A percentile compares a stretch with the other conserved stretches of the same genome.
Conservation (phyloP, 2,797 vertebrate genomes). For the Capromys pilorides region DNA sequence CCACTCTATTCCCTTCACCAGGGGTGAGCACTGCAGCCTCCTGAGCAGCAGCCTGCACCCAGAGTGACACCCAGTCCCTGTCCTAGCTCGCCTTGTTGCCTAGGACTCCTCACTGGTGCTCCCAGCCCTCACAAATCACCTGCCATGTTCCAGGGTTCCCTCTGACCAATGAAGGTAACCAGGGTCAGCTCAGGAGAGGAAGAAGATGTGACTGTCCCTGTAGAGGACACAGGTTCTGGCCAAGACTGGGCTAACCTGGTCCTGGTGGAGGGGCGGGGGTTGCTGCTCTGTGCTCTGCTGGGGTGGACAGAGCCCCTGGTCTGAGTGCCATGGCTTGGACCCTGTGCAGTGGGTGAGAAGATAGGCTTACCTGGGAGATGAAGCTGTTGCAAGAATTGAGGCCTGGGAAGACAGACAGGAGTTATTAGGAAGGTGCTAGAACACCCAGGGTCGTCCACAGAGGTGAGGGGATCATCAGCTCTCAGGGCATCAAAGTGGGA, state of each 20-base stretch:
- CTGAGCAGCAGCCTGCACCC: neutral
- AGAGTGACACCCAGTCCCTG: rapidly evolving
- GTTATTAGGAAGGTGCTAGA: neutral
- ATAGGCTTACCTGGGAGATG: neutral
- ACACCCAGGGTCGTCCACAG: neutral
- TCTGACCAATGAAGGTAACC: neutral
- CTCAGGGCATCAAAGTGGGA: neutral
- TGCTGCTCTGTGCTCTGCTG: neutral
- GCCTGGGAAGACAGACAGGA: neutral
- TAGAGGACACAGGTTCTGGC: neutral
- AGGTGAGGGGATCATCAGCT: neutral
- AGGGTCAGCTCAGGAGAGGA: too few relatives aligned
- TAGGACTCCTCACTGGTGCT: neutral
- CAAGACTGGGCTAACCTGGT: rapidly evolving
- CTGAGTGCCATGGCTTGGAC: neutral
- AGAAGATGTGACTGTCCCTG: rapidly evolving
- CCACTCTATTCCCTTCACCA: neutral
- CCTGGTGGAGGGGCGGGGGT: rapidly evolving
- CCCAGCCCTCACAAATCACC: rapidly evolving
- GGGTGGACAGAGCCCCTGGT: neutral
- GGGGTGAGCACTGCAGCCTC: neutral
- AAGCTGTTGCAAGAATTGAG: neutral
- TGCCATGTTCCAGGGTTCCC: neutral
- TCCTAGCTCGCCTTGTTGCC: neutral
- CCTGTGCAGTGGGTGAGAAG: rapidly evolving